Evolutionary conservation across 2,888 invertebrate species (phyloP), one percentile per base, ranked within the genome.

Genomic region (Lasius platythorax): DNA sequence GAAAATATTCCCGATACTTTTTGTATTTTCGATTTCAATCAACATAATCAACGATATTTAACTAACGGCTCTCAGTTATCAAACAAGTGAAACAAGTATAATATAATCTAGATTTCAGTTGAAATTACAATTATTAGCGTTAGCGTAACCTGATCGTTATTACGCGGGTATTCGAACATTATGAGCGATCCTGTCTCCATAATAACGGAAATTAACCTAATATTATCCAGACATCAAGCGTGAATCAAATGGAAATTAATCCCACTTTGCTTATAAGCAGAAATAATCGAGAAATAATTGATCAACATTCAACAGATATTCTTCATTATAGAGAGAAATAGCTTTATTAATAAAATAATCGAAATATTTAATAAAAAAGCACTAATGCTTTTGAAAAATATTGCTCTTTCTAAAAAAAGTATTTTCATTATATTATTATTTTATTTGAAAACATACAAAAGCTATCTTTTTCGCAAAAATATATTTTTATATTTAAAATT

Each of bases 181-280:
- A 68, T 68, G 56, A 12, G n/a, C 43, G 43, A 58, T 23, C 12
- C n/a, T 70, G 68, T 23, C 70, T 78, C 61, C 30, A 15, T 70
- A 78, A 78, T 58, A 70, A 58, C 30, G 78, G 43, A 70, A 78
- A 78, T 56, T 78, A 70, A 33, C 70, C 56, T 43, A 30, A n/a
- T 23, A 70, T 70, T 78, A 78, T 78, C 43, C 30, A 43, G 70
- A 43, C 30, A 23, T 78, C 70, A 70, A 78, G 58, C 43, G 66
- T 66, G 53, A 78, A 50, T 18, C 43, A 30, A 70, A 78, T 70
- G 70, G 15, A 68, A 78, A 78, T 78, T 58, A 78, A 78, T 70
- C 56, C 58, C 70, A 58, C 70, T 56, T 56, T 28, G 46, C 28
- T 78, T 53, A 43, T 30, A 78, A 58, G n/a, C 56, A 78, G 58